Conservation (phyloP, 2,113 vertebrate species). For the Tetrax tetrax region DNA sequence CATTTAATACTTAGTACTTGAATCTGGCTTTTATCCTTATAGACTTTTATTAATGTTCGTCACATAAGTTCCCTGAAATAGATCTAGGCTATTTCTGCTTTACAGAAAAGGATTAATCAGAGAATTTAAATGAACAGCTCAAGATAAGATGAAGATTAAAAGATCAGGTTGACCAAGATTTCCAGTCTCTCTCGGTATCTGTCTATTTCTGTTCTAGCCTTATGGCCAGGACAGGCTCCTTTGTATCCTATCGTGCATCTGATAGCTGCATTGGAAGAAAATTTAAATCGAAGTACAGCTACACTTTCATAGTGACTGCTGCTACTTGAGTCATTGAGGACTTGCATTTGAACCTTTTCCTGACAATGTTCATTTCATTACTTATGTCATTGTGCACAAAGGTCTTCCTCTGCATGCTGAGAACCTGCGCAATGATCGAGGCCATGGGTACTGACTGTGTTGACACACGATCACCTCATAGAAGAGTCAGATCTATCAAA, state of each 20-base stretch:
- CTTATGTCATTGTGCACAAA: not conserved
- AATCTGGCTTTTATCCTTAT: slow-evolving; percentile 11
- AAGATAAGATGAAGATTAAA: not conserved
- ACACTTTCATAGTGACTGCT: not conserved
- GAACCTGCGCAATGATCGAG: not conserved
- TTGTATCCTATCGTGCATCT: not conserved
- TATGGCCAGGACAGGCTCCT: not conserved
- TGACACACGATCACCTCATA: not conserved
- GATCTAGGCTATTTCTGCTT: slow-evolving; percentile 15
- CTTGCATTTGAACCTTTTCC: not conserved
- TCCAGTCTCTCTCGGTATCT: not conserved
- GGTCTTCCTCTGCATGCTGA: not conserved
- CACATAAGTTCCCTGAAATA: slow-evolving; percentile 32
- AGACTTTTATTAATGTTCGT: not conserved
- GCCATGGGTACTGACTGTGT: not conserved
- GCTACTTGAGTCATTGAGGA: not conserved
- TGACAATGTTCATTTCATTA: not conserved
- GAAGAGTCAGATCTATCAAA: not conserved
- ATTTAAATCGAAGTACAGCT: not conserved
- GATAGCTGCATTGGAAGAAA: not conserved
- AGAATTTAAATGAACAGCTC: not conserved
- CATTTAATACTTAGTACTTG: not conserved
- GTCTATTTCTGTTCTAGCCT: not conserved
- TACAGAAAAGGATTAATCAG: slow-evolving; percentile 34
- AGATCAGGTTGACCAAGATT: not conserved